These are phyloP conservation scores for Tachyglossus aculeatus DNA, from an alignment of 2,797 vertebrate genomes.

Conservation along the genomic window DNA sequence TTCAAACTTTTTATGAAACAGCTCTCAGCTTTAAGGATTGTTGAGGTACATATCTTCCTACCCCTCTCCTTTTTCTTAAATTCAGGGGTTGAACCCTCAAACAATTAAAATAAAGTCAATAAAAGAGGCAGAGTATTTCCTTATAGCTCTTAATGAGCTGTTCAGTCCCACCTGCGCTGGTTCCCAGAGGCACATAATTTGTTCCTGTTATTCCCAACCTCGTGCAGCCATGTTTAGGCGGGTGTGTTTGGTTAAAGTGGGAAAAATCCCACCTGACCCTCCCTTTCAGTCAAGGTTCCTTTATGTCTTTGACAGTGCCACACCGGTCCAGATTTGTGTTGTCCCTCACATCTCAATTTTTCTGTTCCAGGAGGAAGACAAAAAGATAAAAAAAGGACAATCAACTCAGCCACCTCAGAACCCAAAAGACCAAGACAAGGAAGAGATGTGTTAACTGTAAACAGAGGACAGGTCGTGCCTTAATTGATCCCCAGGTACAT, in stretches of 20 bases:
- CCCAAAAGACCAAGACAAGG: neutral
- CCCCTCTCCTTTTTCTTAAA: too few species aligned
- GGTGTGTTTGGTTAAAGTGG: neutral
- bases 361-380: neutral
- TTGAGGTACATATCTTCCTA: too few species aligned
- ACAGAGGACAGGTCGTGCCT: neutral
- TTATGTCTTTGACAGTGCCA: neutral
- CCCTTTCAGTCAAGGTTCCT: neutral
- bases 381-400: neutral
- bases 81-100: too few species aligned
- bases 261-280: neutral
- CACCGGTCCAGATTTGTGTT: neutral
- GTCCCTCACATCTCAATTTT: neutral
- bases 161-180: neutral
- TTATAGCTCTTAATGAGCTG: neutral
- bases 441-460: neutral
- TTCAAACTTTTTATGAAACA: too few species aligned
- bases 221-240: neutral
- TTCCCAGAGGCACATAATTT: fast-evolving
- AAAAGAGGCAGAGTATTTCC: neutral
- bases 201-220: neutral
- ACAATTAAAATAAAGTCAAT: neutral
- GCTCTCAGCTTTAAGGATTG: too few species aligned
- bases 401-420: neutral
- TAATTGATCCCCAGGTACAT: neutral